Percentiles rank a stretch among this genome's conserved stretches.
Conservation (phyloP, 2,113 vertebrate species). For the Carassius carassius region DNA sequence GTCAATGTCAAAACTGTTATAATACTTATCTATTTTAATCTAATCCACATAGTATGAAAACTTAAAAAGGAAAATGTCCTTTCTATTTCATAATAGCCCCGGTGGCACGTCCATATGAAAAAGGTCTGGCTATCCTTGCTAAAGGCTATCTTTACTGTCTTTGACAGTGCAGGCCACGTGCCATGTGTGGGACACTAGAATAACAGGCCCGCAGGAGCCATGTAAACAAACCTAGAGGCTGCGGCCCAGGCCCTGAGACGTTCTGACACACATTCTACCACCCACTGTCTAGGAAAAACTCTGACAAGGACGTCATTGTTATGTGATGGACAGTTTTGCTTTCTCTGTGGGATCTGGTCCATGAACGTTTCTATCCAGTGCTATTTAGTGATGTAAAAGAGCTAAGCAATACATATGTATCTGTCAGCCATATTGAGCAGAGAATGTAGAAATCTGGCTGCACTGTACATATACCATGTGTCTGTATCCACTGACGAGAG, state of each 20-base stretch:
- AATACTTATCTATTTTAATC: background rate
- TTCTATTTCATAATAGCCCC: background rate
- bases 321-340: conserved; percentile 2
- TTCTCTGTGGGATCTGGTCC: conserved; percentile 13
- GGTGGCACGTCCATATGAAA: background rate
- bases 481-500: background rate
- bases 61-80: background rate
- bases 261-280: conserved; percentile 46
- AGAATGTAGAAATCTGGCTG: background rate
- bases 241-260: conserved; percentile 7
- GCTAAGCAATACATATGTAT: background rate
- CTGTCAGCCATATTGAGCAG: background rate
- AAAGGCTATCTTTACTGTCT: background rate
- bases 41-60: background rate
- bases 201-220: conserved; percentile 34
- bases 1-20: conserved; percentile 1
- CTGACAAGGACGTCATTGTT: conserved; percentile 54
- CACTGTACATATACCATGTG: background rate
- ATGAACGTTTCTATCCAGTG: conserved; percentile 19
- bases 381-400: conserved; percentile 29
- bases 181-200: conserved; percentile 30
- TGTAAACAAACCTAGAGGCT: conserved; percentile 35
- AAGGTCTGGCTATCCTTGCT: conserved; percentile 40
- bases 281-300: conserved; percentile 35
- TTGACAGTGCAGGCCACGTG: background rate